Evolutionary conservation across 2,888 invertebrate species (phyloP).

Genomic region (Orthosia cruda): DNA sequence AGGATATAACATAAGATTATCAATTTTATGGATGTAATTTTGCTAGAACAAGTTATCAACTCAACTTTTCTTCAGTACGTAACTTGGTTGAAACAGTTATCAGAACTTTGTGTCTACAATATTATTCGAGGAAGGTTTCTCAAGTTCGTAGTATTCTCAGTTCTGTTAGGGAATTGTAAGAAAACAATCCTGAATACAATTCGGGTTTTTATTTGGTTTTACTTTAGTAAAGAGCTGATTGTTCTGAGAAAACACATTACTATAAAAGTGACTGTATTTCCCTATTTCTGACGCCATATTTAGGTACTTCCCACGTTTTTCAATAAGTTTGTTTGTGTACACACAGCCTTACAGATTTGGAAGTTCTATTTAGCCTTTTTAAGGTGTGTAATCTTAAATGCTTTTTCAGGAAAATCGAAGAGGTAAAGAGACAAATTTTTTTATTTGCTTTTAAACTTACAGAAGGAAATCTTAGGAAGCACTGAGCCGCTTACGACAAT

Average conservation of each 20-base stretch:
- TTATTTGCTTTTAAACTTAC: too few relatives aligned
- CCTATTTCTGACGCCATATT: conserved; percentile 17
- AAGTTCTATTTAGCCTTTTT: conserved; percentile 5
- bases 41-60: conserved; percentile 14
- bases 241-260: conserved; percentile 36
- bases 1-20: conserved; percentile 12
- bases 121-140: background rate
- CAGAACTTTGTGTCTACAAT: conserved; percentile 6
- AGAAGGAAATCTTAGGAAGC: too few relatives aligned
- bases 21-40: conserved; percentile 20
- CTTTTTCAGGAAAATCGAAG: background rate
- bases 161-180: conserved; percentile 20
- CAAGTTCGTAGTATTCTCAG: background rate
- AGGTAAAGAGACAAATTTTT: too few relatives aligned
- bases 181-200: conserved; percentile 24
- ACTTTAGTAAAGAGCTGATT: conserved; percentile 28
- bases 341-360: background rate
- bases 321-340: conserved; percentile 25
- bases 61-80: conserved; percentile 9
- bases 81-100: conserved; percentile 11
- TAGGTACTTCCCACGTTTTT: conserved; percentile 25
- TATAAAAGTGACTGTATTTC: conserved; percentile 12
- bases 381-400: background rate
- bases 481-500: too few relatives aligned
- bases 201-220: conserved; percentile 33